Base-by-base conservation (phyloP, 2,797 vertebrate genomes). In the Catostomus latipinnis region DNA sequence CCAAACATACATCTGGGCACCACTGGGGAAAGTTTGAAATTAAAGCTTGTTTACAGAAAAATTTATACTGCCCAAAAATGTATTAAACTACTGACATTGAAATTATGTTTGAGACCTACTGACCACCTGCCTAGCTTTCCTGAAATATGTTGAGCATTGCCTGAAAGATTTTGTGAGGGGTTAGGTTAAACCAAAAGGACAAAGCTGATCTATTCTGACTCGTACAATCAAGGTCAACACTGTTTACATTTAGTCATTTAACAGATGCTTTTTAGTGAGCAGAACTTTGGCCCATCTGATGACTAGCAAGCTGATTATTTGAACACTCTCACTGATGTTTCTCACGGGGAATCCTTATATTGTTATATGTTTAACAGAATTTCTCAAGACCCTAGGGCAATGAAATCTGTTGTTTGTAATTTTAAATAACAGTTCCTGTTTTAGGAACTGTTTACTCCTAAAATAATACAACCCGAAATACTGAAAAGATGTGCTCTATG, bases 241-340 rank as follows among this genome's bases (percentile, higher is more conserved):
- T 53, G 63, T 46, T 53, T 13, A 34, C 34, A 34, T 34, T 34
- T 34, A 34, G 34, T 34, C 34, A 34, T 34, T 34, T 34, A 34
- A 34, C 34, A 34, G 34, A 34, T 4, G 34, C 34, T 34, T 34
- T 34, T 34, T 3, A 53, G 0, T 12, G 14, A 45, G 56, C 22
- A 76, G 56, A 9, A 43, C 6, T 11, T 61, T 61, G 54, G n/a
- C 34, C 56, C 34, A 63, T 46, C 57, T 75, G 65, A 81, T 71
- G 65, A 71, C 11, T n/a, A n/a, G n/a, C 53, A 70, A 1, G 54
- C 18, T 12, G n/a, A 63, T 61, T 53, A 61, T 70, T 52, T 75
- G 18, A 22, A 10, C 12, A 22, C 34, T 12, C 45, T 49, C 45
- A 5, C 10, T 18, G 6, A 48, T 50, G 49, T 14, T 50, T 14